phyloP scores from a whole-genome alignment of 2,113 vertebrate genomes.

The Oxyura jamaicensis region DNA sequence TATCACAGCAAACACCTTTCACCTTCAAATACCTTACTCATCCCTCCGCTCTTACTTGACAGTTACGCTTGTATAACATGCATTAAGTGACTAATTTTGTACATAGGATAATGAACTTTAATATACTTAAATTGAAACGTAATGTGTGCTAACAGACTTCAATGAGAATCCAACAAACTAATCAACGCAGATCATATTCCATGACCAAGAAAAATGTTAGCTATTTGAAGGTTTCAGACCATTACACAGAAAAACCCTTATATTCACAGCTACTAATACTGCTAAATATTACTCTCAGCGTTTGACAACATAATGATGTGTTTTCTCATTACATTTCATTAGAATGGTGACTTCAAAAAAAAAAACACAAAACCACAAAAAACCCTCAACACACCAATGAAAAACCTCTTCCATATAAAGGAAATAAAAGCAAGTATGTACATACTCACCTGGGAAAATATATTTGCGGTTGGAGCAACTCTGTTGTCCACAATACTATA shows the following conservation, averaged over 20 bases:
- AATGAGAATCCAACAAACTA: not conserved
- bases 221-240: not conserved
- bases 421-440: not conserved
- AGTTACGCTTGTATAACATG: not conserved
- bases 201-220: not conserved
- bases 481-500: constrained; percentile 96
- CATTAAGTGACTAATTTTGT: not conserved
- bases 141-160: not conserved
- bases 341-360: not conserved
- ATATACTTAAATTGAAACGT: not conserved
- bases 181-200: not conserved
- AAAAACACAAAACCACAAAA: not conserved
- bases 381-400: not conserved
- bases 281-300: not conserved
- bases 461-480: constrained; percentile 92
- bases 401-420: not conserved
- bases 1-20: not conserved
- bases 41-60: not conserved
- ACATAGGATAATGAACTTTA: not conserved
- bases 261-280: not conserved
- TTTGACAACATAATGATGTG: not conserved
- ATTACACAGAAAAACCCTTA: not conserved
- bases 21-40: not conserved
- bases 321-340: not conserved
- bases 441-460: constrained; percentile 90